Base-by-base conservation (phyloP, 2,888 invertebrate species). In the Automeris io region DNA sequence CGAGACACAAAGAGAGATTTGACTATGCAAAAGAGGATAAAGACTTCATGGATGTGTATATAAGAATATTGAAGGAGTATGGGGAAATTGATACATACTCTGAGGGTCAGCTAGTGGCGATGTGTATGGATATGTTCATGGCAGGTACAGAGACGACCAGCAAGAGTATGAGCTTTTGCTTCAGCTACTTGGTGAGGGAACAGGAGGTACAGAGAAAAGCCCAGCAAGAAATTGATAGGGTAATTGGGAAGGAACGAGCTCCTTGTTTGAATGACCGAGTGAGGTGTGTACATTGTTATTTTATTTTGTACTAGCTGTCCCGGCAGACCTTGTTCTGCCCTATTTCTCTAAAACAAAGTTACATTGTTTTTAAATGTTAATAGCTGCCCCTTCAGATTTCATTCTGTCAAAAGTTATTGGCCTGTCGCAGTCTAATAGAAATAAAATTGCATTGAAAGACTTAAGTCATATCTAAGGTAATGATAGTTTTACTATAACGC, bases 71-170 rank as follows among this genome's bases (percentile, higher is more conserved):
- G 43, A 85, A 88, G 32, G 88, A 90, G 2, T 75, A 90, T 11
- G 88, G 90, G 5, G 88, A 88, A 37, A 74, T 86, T 2, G 70
- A 80, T 0, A 88, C 88, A 2, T 90, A 92, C 62, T 85, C 89
- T 47, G 95, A 95, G 64, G 89, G 90, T 5, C 95, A 95, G 54
- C 72, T 95, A 36, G 70, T 95, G 40, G 93, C 94, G 0, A 90
- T 93, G 55, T 94, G 95, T 55, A 86, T 95, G 88, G 95, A 95
- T 55, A 90, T 95, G 88, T 95, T 95, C 56, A 91, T 95, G 88
- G 95, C 95, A 13, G 95, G 95, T 0, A 93, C 95, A 0, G 95
- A 95, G 75, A 95, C 95, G 0, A 95, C 95, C 0, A 92, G 91
- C 36, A 95, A 95, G 65, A 91, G 92, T 21, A 79, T 95, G 57